phyloP scores from a whole-genome alignment of 2,888 invertebrate species.

The Drosophila leonis region DNA sequence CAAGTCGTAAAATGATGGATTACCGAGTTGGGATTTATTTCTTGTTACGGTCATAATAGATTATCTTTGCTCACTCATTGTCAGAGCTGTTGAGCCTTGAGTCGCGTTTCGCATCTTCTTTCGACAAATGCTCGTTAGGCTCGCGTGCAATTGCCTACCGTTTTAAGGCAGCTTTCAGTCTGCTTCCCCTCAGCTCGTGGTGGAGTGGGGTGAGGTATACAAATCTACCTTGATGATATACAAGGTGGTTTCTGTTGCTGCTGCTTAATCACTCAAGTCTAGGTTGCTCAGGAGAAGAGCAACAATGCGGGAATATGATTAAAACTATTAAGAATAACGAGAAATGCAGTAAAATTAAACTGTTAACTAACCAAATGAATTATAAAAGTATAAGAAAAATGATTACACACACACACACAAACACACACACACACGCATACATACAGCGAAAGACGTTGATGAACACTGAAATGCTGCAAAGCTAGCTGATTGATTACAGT shows the following conservation, averaged over 20 bases:
- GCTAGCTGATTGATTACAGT: conserved; percentile 5
- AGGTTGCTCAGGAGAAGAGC: not conserved
- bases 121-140: conserved; percentile 71
- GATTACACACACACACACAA: not conserved
- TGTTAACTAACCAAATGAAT: conserved; percentile 27
- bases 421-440: not conserved
- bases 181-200: not conserved
- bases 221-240: conserved; percentile 47
- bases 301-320: conserved; percentile 37
- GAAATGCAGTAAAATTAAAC: conserved; percentile 41
- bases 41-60: conserved; percentile 81
- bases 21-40: conserved; percentile 79
- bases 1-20: conserved; percentile 80
- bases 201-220: not conserved
- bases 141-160: conserved; percentile 53
- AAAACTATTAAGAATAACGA: conserved; percentile 45
- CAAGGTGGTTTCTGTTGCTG: conserved; percentile 24
- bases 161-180: conserved; percentile 39
- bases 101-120: conserved; percentile 51
- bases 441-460: not conserved
- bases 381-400: conserved; percentile 2
- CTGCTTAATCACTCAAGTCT: conserved; percentile 54
- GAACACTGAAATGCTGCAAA: conserved; percentile 6
- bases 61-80: conserved; percentile 80
- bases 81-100: conserved; percentile 49